These are phyloP conservation scores for Lasiurus cinereus DNA, from an alignment of 2,113 vertebrate species.

Conservation along the genomic window DNA sequence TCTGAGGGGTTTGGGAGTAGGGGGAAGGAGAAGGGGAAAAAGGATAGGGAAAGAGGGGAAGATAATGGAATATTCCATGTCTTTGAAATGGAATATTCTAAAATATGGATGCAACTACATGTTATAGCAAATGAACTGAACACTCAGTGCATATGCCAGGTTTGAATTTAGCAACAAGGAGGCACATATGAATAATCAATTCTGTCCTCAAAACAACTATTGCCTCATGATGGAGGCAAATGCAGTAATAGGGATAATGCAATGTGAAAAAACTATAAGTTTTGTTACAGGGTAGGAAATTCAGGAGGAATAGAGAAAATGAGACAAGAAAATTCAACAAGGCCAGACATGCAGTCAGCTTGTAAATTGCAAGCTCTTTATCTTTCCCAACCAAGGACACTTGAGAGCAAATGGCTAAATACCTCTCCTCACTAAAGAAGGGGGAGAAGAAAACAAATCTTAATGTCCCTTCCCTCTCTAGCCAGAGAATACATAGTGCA, in stretches of 20 bases:
- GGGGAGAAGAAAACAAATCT: too few relatives aligned
- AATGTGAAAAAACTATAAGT: background rate
- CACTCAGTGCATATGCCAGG: fast-evolving
- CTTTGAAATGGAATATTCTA: background rate
- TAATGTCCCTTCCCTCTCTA: too few relatives aligned
- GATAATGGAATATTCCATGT: background rate
- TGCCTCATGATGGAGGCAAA: background rate
- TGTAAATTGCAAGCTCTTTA: too few relatives aligned
- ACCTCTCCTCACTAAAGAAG: too few relatives aligned
- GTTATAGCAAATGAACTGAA: background rate
- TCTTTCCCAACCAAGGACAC: too few relatives aligned
- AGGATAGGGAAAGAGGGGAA: background rate
- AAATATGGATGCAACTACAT: background rate
- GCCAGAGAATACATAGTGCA: too few relatives aligned
- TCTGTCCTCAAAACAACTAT: background rate
- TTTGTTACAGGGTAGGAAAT: too few relatives aligned
- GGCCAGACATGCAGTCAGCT: too few relatives aligned
- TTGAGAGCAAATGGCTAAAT: too few relatives aligned
- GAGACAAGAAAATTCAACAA: too few relatives aligned
- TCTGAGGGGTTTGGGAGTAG: background rate
- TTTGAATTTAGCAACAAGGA: background rate
- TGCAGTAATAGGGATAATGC: background rate
- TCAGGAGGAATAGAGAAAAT: too few relatives aligned
- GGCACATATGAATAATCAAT: too few relatives aligned
- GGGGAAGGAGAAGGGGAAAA: background rate